phyloP scores from a whole-genome alignment of 2,888 invertebrate genomes.

The Philereme vetulata region DNA sequence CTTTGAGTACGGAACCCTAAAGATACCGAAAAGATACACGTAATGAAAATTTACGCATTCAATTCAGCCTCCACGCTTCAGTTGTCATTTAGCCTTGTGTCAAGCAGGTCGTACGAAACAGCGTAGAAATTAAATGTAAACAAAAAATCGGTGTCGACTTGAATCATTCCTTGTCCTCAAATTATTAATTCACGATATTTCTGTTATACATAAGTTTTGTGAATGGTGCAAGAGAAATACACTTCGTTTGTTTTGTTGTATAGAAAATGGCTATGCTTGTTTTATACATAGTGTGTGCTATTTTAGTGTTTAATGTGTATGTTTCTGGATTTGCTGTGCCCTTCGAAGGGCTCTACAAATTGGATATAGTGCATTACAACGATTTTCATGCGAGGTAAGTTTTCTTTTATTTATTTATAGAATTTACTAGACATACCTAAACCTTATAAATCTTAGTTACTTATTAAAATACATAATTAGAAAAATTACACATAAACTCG shows the following conservation, averaged over 20 bases:
- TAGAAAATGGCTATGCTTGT: no score
- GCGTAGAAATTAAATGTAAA: neutral
- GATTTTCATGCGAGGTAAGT: constrained; percentile 81
- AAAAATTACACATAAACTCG: neutral
- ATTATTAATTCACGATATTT: neutral
- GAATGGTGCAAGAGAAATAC: no score
- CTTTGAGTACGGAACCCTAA: no score
- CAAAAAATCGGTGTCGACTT: neutral
- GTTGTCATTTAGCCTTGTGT: constrained; percentile 12
- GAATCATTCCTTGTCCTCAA: neutral
- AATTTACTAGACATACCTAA: no score
- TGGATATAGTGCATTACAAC: constrained; percentile 82
- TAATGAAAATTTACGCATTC: constrained; percentile 9
- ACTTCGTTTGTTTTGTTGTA: no score
- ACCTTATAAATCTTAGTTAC: no score
- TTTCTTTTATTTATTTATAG: constrained; percentile 17
- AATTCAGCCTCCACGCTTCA: constrained; percentile 8
- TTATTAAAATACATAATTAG: neutral
- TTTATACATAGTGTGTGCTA: neutral
- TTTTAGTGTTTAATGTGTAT: constrained; percentile 16
- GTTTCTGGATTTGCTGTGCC: constrained; percentile 31
- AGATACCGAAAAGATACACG: no score
- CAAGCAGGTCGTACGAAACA: constrained; percentile 4
- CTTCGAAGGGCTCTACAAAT: constrained; percentile 34
- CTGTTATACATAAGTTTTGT: neutral